Percentiles rank a stretch among this genome's conserved stretches.
Evolutionary conservation across 2,888 invertebrate genomes (phyloP).

Genomic region (Thymelicus acteon): DNA sequence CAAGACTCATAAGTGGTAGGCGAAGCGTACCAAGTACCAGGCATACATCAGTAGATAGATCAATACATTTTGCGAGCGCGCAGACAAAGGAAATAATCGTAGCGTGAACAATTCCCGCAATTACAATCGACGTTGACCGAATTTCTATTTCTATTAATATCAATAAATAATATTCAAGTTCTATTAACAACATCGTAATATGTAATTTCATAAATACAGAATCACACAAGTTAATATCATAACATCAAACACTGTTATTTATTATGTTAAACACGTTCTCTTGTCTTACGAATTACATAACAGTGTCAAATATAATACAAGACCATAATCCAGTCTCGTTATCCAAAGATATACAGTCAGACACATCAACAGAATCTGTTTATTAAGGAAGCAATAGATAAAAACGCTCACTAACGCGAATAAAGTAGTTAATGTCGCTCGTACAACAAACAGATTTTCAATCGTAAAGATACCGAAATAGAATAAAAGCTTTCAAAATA

Average conservation of each 20-base stretch:
- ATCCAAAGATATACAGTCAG: not conserved
- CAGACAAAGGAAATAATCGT: no score
- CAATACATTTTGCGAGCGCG: no score
- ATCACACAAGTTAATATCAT: no score
- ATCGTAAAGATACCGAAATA: not conserved
- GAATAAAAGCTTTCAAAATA: slow-evolving; percentile 34
- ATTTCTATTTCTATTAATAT: no score
- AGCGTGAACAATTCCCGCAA: no score
- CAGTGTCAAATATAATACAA: not conserved
- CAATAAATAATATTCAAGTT: no score
- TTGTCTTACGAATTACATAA: not conserved
- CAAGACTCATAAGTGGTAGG: no score
- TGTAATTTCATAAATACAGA: no score
- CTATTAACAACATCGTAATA: no score
- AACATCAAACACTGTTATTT: not conserved
- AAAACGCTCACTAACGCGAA: slow-evolving; percentile 40
- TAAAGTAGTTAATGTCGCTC: slow-evolving; percentile 34
- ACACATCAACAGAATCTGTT: slow-evolving; percentile 38
- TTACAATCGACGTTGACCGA: no score
- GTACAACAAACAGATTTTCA: slow-evolving; percentile 17
- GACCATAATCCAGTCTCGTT: slow-evolving; percentile 12
- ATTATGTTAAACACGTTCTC: not conserved
- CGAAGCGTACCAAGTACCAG: no score
- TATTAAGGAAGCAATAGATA: slow-evolving; percentile 44
- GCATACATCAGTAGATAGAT: no score